A percentile compares a stretch with the other conserved stretches of the same genome.
Conservation (phyloP, 2,797 vertebrate species). For the Peromyscus attwateri region DNA sequence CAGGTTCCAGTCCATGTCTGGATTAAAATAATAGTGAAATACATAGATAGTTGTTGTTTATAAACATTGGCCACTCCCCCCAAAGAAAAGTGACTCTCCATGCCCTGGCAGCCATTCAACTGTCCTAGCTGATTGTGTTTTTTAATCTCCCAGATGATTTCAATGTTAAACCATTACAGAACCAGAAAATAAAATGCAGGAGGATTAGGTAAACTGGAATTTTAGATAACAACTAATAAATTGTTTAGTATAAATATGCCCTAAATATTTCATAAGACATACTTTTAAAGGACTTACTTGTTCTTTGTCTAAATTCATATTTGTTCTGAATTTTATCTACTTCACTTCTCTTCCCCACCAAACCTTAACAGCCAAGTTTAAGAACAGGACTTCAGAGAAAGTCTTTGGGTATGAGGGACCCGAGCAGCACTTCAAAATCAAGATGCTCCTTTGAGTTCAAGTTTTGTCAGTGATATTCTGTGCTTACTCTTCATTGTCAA, state of each 20-base stretch:
- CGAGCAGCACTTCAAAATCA: background rate
- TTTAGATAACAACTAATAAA: background rate
- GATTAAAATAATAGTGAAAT: background rate
- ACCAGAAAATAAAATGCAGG: background rate
- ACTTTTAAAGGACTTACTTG: background rate
- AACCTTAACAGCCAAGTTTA: background rate
- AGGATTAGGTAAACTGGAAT: background rate
- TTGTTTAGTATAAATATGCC: background rate
- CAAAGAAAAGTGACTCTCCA: background rate
- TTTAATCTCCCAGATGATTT: background rate
- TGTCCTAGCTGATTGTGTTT: background rate
- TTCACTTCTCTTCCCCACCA: background rate
- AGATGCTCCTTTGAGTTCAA: background rate
- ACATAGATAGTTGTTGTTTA: background rate
- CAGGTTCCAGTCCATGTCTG: background rate
- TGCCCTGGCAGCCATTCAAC: background rate
- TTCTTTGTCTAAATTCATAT: background rate
- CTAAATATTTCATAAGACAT: background rate
- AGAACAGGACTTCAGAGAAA: background rate
- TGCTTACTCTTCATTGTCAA: background rate
- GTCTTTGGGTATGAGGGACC: background rate
- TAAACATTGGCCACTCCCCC: background rate
- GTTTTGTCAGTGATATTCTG: background rate
- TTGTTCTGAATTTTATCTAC: background rate
- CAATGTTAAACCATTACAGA: background rate